Conservation (phyloP, 2,797 vertebrate species). For the Mormyrops boulengeri region DNA sequence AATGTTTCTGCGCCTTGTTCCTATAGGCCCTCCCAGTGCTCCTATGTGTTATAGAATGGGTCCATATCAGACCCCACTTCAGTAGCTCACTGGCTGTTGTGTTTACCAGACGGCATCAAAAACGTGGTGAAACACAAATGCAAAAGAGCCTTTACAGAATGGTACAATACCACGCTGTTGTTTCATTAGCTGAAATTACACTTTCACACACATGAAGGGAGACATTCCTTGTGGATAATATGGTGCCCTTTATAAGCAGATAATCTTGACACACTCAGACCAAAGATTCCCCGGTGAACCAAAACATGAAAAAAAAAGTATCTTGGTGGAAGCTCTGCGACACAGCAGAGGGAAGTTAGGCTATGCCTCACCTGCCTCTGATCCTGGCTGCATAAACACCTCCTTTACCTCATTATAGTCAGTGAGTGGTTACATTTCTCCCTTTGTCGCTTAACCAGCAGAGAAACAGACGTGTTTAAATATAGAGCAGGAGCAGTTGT, state of each 20-base stretch:
- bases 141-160: not conserved
- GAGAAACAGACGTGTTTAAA: not conserved
- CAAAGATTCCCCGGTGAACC: not conserved
- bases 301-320: not conserved
- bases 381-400: constrained; percentile 60
- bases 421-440: constrained; percentile 43
- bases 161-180: not conserved
- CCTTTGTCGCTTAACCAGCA: constrained; percentile 29
- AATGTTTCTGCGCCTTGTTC: not conserved
- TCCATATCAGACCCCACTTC: not conserved
- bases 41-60: not conserved
- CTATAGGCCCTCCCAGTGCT: not conserved
- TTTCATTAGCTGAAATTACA: not conserved
- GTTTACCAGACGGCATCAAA: not conserved
- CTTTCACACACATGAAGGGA: not conserved
- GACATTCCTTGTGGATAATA: not conserved
- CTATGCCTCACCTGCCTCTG: constrained; percentile 42
- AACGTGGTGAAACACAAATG: not conserved
- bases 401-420: constrained; percentile 22
- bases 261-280: not conserved
- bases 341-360: constrained; percentile 45
- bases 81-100: not conserved
- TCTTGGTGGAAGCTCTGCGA: constrained; percentile 37
- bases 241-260: not conserved
- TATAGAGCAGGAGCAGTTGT: not conserved